These are phyloP conservation scores for Euleptes europaea DNA, from an alignment of 2,113 vertebrate species.

Conservation along the genomic window DNA sequence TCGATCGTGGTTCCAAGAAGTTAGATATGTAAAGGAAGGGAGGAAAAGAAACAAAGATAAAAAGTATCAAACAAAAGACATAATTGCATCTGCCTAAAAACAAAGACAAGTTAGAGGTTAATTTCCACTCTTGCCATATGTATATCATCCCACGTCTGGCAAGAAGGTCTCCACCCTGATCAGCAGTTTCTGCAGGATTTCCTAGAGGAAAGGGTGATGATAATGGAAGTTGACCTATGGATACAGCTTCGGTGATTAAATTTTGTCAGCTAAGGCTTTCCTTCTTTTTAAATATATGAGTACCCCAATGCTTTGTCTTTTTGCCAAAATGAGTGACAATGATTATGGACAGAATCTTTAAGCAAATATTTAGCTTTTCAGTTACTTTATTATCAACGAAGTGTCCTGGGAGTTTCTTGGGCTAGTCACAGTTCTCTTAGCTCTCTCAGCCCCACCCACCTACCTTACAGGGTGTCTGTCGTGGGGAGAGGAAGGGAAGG, in stretches of 20 bases:
- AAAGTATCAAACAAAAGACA: not conserved
- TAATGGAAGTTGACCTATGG: conserved; percentile 30
- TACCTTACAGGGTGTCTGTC: too few species aligned
- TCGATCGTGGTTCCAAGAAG: not conserved
- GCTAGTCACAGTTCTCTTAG: too few species aligned
- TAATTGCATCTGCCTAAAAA: not conserved
- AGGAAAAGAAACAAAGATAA: not conserved
- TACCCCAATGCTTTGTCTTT: not conserved
- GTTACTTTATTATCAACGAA: not conserved
- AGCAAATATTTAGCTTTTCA: not conserved
- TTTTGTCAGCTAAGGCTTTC: not conserved
- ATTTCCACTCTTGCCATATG: not conserved
- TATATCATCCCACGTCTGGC: not conserved
- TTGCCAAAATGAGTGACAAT: not conserved
- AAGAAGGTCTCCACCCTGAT: conserved; percentile 26
- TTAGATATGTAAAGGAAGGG: not conserved
- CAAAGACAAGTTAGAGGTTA: not conserved
- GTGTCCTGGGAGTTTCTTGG: not conserved
- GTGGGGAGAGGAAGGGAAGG: too few species aligned
- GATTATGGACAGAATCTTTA: not conserved
- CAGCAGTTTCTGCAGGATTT: conserved; percentile 35
- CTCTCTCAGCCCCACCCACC: too few species aligned
- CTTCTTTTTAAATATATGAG: not conserved
- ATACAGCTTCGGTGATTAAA: conserved; percentile 21
- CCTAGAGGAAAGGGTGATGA: conserved; percentile 14